Percentiles rank a stretch among this genome's conserved stretches.
Evolutionary conservation across 1,140 invertebrate genomes (phyloP).

Genomic region (Drosophila rufa): DNA sequence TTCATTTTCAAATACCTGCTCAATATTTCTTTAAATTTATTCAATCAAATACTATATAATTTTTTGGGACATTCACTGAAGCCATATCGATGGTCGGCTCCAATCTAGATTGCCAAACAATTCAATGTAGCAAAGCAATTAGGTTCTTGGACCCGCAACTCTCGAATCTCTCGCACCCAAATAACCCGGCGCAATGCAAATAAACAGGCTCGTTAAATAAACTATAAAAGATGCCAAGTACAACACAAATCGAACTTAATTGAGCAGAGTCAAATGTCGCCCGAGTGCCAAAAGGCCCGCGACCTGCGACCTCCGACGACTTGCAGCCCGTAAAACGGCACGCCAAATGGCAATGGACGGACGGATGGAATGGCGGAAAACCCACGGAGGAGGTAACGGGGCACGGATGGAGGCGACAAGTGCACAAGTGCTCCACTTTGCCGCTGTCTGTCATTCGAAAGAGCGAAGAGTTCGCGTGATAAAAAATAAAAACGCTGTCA

Average conservation of each 20-base stretch:
- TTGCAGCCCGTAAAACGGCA: constrained; percentile 14
- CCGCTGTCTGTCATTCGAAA: constrained; percentile 45
- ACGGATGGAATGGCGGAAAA: constrained; percentile 1
- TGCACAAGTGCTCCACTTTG: constrained; percentile 66
- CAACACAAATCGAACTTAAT: constrained; percentile 78
- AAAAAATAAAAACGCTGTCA: constrained; percentile 53
- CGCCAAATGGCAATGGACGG: constrained; percentile 47
- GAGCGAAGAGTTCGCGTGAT: constrained; percentile 65
- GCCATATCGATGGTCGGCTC: constrained; percentile 5
- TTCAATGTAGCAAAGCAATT: constrained; percentile 33
- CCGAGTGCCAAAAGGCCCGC: constrained; percentile 52
- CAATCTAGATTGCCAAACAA: constrained; percentile 15
- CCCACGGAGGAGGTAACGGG: neutral
- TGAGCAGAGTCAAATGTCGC: constrained; percentile 75
- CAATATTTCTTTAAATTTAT: neutral
- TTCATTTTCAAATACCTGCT: neutral
- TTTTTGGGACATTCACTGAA: neutral
- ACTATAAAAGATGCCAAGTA: constrained; percentile 69
- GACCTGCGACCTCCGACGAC: constrained; percentile 30
- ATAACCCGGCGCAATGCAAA: constrained; percentile 35
- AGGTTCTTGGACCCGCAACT: neutral
- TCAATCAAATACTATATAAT: too few species aligned
- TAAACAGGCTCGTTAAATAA: constrained; percentile 65
- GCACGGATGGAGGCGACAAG: constrained; percentile 32
- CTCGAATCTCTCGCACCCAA: constrained; percentile 7